Conservation (phyloP, 2,888 invertebrate genomes). For the Leucophenga maculata region DNA sequence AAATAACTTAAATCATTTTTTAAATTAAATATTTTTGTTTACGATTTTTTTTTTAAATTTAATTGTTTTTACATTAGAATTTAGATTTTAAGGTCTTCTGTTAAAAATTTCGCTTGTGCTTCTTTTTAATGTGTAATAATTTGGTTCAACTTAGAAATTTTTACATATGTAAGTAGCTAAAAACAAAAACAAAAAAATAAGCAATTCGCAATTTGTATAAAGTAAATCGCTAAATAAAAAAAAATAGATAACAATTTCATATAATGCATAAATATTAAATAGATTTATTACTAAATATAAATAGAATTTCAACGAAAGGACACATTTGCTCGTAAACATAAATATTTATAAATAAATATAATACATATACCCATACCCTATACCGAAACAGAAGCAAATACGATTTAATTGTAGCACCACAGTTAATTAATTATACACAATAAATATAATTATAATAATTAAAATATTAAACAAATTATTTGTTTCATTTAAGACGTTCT, state of each 20-base stretch:
- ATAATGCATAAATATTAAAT: slow-evolving; percentile 41
- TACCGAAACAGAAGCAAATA: not conserved
- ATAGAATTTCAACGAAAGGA: slow-evolving; percentile 47
- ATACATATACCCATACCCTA: not conserved
- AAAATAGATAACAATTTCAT: slow-evolving; percentile 21
- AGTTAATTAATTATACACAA: slow-evolving; percentile 44
- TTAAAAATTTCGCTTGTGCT: slow-evolving; percentile 44
- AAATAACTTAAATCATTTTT: slow-evolving; percentile 27
- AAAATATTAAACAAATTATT: not conserved
- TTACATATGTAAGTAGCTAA: slow-evolving; percentile 14
- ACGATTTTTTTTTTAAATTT: slow-evolving; percentile 32
- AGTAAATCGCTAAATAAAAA: not conserved
- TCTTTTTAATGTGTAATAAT: slow-evolving; percentile 34
- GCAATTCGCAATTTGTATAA: not conserved
- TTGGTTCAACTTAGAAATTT: slow-evolving; percentile 18
- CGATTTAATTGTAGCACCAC: slow-evolving; percentile 42
- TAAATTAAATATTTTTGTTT: slow-evolving; percentile 22
- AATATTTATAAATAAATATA: slow-evolving; percentile 33
- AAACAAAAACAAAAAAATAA: slow-evolving; percentile 25
- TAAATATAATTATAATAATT: slow-evolving; percentile 15
- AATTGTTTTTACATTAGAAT: slow-evolving; percentile 16
- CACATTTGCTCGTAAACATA: slow-evolving; percentile 32
- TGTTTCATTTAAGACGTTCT: no score
- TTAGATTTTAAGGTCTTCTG: slow-evolving; percentile 52
- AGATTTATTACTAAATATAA: slow-evolving; percentile 52